Conservation (phyloP, 2,888 invertebrate species). For the Drosophila multiciliata region DNA sequence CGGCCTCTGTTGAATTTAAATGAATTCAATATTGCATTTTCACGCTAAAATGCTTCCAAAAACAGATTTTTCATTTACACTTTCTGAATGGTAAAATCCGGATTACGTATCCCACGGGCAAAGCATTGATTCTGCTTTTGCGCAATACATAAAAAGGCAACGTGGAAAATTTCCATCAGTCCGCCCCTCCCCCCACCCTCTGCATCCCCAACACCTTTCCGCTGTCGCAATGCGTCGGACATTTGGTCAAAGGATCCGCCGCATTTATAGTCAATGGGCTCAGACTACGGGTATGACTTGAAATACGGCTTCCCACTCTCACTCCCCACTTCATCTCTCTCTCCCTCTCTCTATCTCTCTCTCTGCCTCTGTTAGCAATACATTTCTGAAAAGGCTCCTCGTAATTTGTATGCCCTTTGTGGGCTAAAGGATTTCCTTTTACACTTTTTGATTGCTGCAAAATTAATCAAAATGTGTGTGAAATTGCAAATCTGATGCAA, state of each 20-base stretch:
- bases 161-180: conserved; percentile 27
- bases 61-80: conserved; percentile 84
- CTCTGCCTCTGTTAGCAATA: conserved; percentile 42
- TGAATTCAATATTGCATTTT: conserved; percentile 84
- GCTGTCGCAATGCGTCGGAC: conserved; percentile 18
- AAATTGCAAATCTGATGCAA: conserved; percentile 64
- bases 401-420: conserved; percentile 79
- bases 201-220: conserved; percentile 16
- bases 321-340: neutral
- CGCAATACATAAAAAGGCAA: conserved; percentile 48
- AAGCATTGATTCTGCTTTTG: conserved; percentile 77
- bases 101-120: conserved; percentile 83
- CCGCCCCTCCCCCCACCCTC: neutral
- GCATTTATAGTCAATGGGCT: conserved; percentile 22
- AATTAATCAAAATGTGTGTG: conserved; percentile 79
- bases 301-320: conserved; percentile 37
- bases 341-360: conserved; percentile 2
- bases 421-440: conserved; percentile 61
- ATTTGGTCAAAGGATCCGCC: conserved; percentile 64
- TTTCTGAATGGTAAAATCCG: conserved; percentile 82
- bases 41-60: conserved; percentile 84
- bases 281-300: conserved; percentile 41
- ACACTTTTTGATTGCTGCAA: conserved; percentile 58
- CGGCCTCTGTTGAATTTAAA: conserved; percentile 74
- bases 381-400: conserved; percentile 69